Evolutionary conservation across 2,797 vertebrate species (phyloP).

Genomic region (Alfaro cultratus): DNA sequence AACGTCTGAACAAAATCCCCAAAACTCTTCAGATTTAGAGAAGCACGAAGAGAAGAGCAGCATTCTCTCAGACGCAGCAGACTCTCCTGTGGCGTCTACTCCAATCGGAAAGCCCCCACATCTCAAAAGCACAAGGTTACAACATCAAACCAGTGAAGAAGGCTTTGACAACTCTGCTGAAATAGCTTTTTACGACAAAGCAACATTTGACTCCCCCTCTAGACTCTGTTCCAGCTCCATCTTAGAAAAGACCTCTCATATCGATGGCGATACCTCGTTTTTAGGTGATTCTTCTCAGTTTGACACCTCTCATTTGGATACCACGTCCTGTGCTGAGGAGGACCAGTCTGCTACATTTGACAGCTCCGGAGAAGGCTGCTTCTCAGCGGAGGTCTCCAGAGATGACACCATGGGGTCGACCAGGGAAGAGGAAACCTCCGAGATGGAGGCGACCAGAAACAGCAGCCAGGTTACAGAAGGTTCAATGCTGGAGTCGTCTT

Average conservation of each 20-base stretch:
- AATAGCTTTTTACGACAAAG: constrained; percentile 27
- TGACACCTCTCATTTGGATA: constrained; percentile 56
- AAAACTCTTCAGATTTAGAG: constrained; percentile 38
- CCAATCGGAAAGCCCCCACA: constrained; percentile 46
- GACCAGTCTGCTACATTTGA: constrained; percentile 49
- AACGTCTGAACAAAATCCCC: constrained; percentile 47
- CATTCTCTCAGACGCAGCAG: constrained; percentile 33
- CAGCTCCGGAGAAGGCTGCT: constrained; percentile 57
- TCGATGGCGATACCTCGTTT: constrained; percentile 36
- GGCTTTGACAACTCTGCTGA: constrained; percentile 54
- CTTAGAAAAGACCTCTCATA: constrained; percentile 52
- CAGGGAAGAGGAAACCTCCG: constrained; percentile 51
- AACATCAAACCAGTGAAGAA: constrained; percentile 49
- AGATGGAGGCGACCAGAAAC: constrained; percentile 57
- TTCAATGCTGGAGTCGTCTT: constrained; percentile 65
- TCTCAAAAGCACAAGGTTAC: constrained; percentile 52
- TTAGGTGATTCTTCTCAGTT: constrained; percentile 51
- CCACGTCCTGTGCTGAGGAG: constrained; percentile 49
- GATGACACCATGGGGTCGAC: constrained; percentile 60
- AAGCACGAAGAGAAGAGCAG: constrained; percentile 39
- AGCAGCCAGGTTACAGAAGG: constrained; percentile 51
- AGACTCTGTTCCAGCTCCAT: constrained; percentile 43
- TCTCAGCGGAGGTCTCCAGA: constrained; percentile 55
- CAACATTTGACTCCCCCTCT: constrained; percentile 42
- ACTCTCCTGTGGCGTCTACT: constrained; percentile 34